Conservation (phyloP, 2,113 vertebrate genomes). For the Lophotis ruficrista region DNA sequence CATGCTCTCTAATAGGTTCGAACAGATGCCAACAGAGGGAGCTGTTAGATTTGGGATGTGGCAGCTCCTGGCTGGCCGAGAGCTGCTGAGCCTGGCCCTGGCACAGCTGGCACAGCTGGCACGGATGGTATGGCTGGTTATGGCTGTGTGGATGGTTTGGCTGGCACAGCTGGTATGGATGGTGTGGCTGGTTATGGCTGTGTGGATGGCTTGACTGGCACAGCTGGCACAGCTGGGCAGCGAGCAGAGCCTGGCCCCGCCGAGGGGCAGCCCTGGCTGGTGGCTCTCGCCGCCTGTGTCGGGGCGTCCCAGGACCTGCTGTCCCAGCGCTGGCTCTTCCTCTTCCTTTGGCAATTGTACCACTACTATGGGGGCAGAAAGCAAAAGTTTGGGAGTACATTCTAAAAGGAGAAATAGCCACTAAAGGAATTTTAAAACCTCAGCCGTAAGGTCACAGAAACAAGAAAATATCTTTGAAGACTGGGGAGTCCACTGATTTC, state of each 20-base stretch:
- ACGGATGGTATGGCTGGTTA: fast-evolving
- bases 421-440: not conserved
- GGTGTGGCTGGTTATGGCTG: not conserved
- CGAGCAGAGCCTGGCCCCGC: not conserved
- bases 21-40: slow-evolving; percentile 68
- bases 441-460: fast-evolving
- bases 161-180: not conserved
- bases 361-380: fast-evolving
- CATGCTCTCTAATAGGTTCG: not conserved
- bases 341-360: fast-evolving
- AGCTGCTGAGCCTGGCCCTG: not conserved
- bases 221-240: not conserved
- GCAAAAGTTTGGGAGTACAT: not conserved
- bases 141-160: not conserved
- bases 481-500: not conserved
- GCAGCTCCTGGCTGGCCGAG: not conserved
- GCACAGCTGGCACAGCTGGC: not conserved
- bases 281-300: fast-evolving
- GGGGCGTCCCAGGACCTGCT: not conserved
- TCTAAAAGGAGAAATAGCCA: not conserved
- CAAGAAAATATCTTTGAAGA: not conserved
- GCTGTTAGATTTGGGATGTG: slow-evolving; percentile 64
- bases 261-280: not conserved
- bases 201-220: not conserved
- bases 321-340: fast-evolving